phyloP scores from a whole-genome alignment of 2,113 vertebrate species.

The Phalacrocorax carbo region DNA sequence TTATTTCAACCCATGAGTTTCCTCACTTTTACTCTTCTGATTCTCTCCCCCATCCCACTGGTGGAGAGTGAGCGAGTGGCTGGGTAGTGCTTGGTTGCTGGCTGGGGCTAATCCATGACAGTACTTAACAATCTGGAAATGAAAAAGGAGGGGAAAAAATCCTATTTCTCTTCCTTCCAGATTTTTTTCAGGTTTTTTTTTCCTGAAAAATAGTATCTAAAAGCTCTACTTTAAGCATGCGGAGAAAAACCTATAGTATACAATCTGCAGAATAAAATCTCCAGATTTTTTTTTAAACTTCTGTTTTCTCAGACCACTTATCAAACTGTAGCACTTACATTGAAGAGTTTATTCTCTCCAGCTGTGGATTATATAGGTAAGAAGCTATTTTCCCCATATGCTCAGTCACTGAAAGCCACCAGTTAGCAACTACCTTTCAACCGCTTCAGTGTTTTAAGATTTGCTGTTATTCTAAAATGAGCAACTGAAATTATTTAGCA shows the following conservation, averaged over 20 bases:
- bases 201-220: neutral
- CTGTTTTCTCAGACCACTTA: neutral
- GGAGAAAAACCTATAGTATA: neutral
- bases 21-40: no score
- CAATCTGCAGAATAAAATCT: neutral
- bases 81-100: no score
- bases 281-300: neutral
- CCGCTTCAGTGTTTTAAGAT: neutral
- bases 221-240: neutral
- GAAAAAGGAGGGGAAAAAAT: neutral
- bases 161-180: neutral
- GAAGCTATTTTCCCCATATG: neutral
- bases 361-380: neutral
- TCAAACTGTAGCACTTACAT: neutral
- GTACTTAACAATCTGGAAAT: neutral
- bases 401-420: neutral
- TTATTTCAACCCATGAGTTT: no score
- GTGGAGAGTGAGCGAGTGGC: no score
- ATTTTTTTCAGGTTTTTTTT: neutral
- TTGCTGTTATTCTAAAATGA: neutral
- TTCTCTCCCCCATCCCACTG: no score
- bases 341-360: neutral
- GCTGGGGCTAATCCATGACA: no score
- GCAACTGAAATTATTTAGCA: neutral
- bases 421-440: neutral